These are phyloP conservation scores for Oreortyx pictus DNA, from an alignment of 2,797 vertebrate species.

Conservation along the genomic window DNA sequence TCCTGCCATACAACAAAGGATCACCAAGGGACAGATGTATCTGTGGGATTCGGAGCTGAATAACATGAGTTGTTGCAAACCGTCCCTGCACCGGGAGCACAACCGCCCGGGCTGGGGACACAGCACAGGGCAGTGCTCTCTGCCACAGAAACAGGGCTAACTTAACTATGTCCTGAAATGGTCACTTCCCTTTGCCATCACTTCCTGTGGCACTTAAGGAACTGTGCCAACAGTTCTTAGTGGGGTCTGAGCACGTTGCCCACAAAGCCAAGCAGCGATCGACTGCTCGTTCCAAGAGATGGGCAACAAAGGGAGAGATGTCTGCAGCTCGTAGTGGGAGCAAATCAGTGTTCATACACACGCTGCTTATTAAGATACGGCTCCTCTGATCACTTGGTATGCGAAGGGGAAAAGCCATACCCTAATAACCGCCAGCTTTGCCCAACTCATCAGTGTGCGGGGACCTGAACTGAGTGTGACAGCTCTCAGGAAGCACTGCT, in stretches of 20 bases:
- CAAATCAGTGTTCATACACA: neutral
- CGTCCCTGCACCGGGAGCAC: too few relatives aligned
- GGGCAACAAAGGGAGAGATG: neutral
- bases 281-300: neutral
- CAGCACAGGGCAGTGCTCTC: neutral
- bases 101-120: too few relatives aligned
- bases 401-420: neutral
- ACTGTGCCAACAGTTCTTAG: neutral
- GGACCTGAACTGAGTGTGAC: neutral
- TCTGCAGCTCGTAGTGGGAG: fast-evolving
- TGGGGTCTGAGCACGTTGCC: neutral
- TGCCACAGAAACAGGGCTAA: neutral
- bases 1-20: neutral
- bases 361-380: neutral
- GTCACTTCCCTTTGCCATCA: neutral
- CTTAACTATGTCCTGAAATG: neutral
- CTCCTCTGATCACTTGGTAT: neutral
- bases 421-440: neutral
- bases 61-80: neutral
- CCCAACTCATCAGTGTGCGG: too few relatives aligned
- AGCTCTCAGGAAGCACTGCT: neutral
- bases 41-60: neutral
- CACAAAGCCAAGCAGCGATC: neutral
- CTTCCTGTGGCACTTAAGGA: neutral
- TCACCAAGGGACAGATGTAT: neutral